Evolutionary conservation across 2,888 invertebrate genomes (phyloP).

Genomic region (Apocheima hispidaria): DNA sequence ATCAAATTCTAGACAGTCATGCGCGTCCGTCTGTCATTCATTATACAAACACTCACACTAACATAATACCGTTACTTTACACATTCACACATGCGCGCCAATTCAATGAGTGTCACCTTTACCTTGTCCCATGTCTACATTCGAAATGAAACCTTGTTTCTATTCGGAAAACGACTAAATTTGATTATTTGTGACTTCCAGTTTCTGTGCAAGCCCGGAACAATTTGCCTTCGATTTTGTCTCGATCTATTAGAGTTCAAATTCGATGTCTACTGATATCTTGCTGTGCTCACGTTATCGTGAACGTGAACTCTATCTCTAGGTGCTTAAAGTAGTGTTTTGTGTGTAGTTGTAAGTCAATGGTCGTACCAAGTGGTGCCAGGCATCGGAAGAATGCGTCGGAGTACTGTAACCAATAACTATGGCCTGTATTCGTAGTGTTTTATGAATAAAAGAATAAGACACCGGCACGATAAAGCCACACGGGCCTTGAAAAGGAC

Average conservation of each 20-base stretch:
- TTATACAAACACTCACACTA: slow-evolving; percentile 50
- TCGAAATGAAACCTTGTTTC: slow-evolving; percentile 44
- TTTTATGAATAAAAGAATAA: slow-evolving; percentile 23
- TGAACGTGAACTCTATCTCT: slow-evolving; percentile 48
- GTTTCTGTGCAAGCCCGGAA: slow-evolving; percentile 35
- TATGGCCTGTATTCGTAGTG: slow-evolving; percentile 29
- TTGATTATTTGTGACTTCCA: slow-evolving; percentile 33
- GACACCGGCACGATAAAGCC: background rate
- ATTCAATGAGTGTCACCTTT: slow-evolving; percentile 53
- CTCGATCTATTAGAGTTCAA: slow-evolving; percentile 56
- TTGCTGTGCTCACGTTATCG: slow-evolving; percentile 10
- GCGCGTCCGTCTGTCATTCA: slow-evolving; percentile 47
- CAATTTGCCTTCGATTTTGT: slow-evolving; percentile 55
- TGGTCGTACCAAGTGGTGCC: slow-evolving; percentile 74
- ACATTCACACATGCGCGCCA: slow-evolving; percentile 51
- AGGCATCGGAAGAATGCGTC: slow-evolving; percentile 71
- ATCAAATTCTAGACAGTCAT: slow-evolving; percentile 51
- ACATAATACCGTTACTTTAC: slow-evolving; percentile 54
- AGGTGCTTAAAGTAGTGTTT: slow-evolving; percentile 50
- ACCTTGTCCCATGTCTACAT: slow-evolving; percentile 35
- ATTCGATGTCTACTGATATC: slow-evolving; percentile 47
- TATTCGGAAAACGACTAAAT: background rate
- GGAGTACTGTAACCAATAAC: slow-evolving; percentile 60
- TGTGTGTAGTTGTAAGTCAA: slow-evolving; percentile 33
- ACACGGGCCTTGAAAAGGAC: background rate